Evolutionary conservation across 2,113 vertebrate species (phyloP).

Genomic region (Sturnira hondurensis): DNA sequence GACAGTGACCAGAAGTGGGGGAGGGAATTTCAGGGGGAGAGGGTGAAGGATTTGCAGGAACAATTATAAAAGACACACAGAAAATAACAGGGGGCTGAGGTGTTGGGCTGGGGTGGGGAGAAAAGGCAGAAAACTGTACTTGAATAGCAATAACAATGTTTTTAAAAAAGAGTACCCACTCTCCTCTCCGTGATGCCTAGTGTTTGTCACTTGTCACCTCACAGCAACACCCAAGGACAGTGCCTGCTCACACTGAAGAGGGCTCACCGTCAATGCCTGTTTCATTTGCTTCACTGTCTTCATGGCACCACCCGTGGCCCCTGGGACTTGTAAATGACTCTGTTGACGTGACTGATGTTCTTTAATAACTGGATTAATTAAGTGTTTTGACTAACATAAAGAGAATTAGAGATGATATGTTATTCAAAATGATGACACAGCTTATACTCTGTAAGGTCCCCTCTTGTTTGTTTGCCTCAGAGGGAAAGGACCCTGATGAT

Average conservation of each 20-base stretch:
- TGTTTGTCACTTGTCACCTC: neutral
- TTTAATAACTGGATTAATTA: neutral
- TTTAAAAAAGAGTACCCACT: accelerated
- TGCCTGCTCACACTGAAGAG: neutral
- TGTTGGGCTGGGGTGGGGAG: too few species aligned
- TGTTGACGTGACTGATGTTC: neutral
- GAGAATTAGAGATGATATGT: neutral
- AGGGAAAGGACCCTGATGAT: accelerated
- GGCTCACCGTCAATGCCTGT: neutral
- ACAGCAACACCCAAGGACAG: neutral
- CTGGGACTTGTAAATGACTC: neutral
- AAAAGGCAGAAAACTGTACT: too few species aligned
- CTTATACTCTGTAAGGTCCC: neutral
- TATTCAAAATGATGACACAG: neutral
- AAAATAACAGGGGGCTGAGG: too few species aligned
- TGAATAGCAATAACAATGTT: too few species aligned
- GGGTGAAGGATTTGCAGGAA: too few species aligned
- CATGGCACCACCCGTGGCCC: accelerated
- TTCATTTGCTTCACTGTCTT: neutral
- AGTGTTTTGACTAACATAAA: neutral
- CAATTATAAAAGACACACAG: too few species aligned
- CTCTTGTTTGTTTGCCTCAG: accelerated
- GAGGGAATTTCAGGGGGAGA: too few species aligned
- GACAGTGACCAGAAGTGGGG: too few species aligned
- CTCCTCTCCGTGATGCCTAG: accelerated